These are phyloP conservation scores for Antedon mediterranea DNA, from an alignment of 53 echinoderm and acorn worm species.

Conservation along the genomic window DNA sequence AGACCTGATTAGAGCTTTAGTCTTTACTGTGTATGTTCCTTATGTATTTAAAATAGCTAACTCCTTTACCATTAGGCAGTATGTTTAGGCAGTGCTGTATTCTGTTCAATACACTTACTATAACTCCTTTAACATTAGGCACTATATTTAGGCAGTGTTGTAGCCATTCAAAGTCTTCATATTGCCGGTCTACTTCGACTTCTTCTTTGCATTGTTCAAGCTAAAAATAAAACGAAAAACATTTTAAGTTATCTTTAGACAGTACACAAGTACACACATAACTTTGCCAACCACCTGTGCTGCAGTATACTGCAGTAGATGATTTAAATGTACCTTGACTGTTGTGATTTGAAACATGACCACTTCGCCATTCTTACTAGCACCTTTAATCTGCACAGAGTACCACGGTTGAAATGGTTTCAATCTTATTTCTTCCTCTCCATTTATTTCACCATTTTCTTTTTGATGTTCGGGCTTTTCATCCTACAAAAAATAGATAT, in stretches of 20 bases:
- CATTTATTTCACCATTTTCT: not conserved
- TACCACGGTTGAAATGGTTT: conserved; percentile 96
- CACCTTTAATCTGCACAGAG: conserved; percentile 47
- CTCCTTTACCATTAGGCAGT: conserved; percentile 44
- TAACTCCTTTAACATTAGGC: conserved; percentile 63
- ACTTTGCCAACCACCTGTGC: too few relatives aligned
- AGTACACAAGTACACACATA: too few relatives aligned
- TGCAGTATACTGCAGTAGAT: too few relatives aligned
- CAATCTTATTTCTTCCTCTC: conserved; percentile 29
- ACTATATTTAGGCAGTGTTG: conserved; percentile 77
- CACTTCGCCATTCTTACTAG: conserved; percentile 80
- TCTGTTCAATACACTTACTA: conserved; percentile 45
- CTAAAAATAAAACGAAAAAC: conserved; percentile 21
- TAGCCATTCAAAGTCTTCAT: conserved; percentile 97
- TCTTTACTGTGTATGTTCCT: too few relatives aligned
- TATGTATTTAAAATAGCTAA: too few relatives aligned
- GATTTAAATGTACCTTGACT: conserved; percentile 35
- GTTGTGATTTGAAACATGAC: conserved; percentile 72
- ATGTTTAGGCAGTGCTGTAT: too few relatives aligned
- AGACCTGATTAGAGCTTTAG: too few relatives aligned
- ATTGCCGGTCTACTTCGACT: conserved; percentile 57
- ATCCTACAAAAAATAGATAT: not conserved
- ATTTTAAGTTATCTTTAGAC: too few relatives aligned
- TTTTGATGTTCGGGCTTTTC: not conserved
- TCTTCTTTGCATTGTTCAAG: conserved; percentile 61